These are phyloP conservation scores for Oscheius sp. DNA, from an alignment of 2,888 invertebrate species.

Conservation along the genomic window DNA sequence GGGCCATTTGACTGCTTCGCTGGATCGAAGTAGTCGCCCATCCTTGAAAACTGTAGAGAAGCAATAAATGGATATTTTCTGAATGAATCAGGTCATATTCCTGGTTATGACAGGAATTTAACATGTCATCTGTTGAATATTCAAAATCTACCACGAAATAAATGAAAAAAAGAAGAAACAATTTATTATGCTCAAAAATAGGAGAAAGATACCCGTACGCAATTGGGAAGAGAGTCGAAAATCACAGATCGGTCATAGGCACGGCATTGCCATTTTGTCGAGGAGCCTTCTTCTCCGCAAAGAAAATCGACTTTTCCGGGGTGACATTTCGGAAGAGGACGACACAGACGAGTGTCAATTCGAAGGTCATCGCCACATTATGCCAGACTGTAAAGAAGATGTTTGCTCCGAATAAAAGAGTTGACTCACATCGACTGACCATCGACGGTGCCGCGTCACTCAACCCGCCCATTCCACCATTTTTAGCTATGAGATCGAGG, in stretches of 20 bases:
- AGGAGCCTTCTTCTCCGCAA: slow-evolving; percentile 29
- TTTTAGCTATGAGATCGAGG: slow-evolving; percentile 39
- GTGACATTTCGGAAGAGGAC: slow-evolving; percentile 32
- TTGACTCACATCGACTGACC: slow-evolving; percentile 39
- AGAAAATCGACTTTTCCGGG: slow-evolving; percentile 38
- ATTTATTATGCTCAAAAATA: neutral
- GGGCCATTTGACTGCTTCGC: too few species aligned
- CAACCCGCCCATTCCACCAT: slow-evolving; percentile 40
- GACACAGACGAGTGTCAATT: slow-evolving; percentile 34
- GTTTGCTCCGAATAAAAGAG: neutral
- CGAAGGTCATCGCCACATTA: slow-evolving; percentile 42
- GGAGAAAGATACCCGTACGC: neutral
- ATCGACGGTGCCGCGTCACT: slow-evolving; percentile 32
- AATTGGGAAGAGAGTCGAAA: neutral
- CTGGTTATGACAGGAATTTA: too few species aligned
- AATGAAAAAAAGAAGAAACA: too few species aligned
- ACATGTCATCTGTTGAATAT: too few species aligned
- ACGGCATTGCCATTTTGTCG: slow-evolving; percentile 37
- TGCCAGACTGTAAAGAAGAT: slow-evolving; percentile 38
- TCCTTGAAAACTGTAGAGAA: too few species aligned
- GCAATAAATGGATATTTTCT: too few species aligned
- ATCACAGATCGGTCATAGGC: slow-evolving; percentile 37
- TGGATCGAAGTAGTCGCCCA: too few species aligned
- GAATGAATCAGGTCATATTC: too few species aligned
- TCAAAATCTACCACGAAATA: too few species aligned